These are phyloP conservation scores for Platycheirus rosarum DNA, from an alignment of 2,888 invertebrate genomes.

Conservation along the genomic window DNA sequence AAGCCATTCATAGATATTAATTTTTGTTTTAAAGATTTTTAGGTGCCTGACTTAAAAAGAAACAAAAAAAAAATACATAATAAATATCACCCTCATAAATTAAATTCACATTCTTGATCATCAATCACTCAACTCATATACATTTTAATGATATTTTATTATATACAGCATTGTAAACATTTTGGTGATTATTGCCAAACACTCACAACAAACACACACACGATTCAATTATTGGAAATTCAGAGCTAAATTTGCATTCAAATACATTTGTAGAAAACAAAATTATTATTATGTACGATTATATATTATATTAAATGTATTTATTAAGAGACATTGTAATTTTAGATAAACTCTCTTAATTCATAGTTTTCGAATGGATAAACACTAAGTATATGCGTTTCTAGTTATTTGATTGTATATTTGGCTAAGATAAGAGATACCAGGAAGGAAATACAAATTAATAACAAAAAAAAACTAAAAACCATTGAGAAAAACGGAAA, in stretches of 20 bases:
- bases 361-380: slow-evolving; percentile 52
- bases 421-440: slow-evolving; percentile 55
- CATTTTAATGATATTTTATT: slow-evolving; percentile 19
- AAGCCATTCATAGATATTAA: slow-evolving; percentile 24
- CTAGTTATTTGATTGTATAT: slow-evolving; percentile 66
- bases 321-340: slow-evolving; percentile 57
- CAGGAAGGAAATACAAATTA: slow-evolving; percentile 53
- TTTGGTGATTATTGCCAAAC: slow-evolving; percentile 64
- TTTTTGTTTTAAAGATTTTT: slow-evolving; percentile 37
- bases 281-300: slow-evolving; percentile 46
- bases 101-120: slow-evolving; percentile 7
- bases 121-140: slow-evolving; percentile 29
- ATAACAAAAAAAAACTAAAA: slow-evolving; percentile 41
- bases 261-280: slow-evolving; percentile 38
- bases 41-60: slow-evolving; percentile 49
- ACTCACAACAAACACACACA: slow-evolving; percentile 37
- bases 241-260: slow-evolving; percentile 67
- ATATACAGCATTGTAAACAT: slow-evolving; percentile 37
- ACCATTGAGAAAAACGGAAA: slow-evolving; percentile 68
- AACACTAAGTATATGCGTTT: slow-evolving; percentile 55
- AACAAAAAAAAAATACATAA: slow-evolving; percentile 23
- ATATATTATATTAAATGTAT: slow-evolving; percentile 47
- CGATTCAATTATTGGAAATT: slow-evolving; percentile 56
- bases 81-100: slow-evolving; percentile 32
- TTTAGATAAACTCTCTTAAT: slow-evolving; percentile 58